Conservation (phyloP, 2,797 vertebrate genomes). For the Pseudochirops corinnae region DNA sequence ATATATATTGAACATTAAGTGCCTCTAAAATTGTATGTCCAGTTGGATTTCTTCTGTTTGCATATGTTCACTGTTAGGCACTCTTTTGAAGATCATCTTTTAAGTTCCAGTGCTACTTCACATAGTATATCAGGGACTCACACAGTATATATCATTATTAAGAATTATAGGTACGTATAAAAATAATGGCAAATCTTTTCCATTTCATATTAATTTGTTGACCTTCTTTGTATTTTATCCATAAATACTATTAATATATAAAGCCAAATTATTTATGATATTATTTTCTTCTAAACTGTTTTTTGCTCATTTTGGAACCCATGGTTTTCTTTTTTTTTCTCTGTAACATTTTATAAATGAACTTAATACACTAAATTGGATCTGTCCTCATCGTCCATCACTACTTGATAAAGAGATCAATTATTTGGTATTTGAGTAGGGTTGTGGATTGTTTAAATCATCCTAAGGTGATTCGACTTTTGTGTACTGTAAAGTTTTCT, state of each 20-base stretch:
- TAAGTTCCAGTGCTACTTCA: not conserved
- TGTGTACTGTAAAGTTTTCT: not conserved
- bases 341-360: too few species aligned
- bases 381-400: not conserved
- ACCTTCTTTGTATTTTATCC: not conserved
- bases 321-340: not conserved
- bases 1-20: not conserved
- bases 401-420: not conserved
- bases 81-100: not conserved
- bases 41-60: not conserved
- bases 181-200: not conserved
- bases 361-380: not conserved
- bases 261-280: not conserved
- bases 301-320: not conserved
- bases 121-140: too few species aligned
- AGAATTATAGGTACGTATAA: not conserved
- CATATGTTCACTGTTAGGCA: not conserved
- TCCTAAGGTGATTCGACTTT: not conserved
- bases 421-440: not conserved
- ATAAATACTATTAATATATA: not conserved
- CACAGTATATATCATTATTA: not conserved
- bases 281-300: not conserved
- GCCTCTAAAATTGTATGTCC: not conserved
- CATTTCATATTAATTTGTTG: not conserved
- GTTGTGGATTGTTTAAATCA: not conserved